Evolutionary conservation across 2,797 vertebrate species (phyloP), one percentile per base, ranked within the genome.

Genomic region (Pantherophis alleghaniensis): DNA sequence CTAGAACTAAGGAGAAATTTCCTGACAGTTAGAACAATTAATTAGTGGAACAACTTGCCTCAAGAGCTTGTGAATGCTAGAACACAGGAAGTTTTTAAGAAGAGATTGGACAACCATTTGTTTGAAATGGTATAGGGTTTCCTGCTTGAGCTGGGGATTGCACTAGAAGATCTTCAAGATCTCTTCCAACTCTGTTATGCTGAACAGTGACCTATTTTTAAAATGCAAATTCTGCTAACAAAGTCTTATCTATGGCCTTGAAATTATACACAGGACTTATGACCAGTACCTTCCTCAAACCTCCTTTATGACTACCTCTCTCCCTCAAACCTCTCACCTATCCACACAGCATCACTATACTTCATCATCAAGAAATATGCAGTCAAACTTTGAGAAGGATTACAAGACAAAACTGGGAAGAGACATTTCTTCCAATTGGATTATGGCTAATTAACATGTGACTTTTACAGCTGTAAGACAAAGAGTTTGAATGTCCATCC

Each of bases 331-430:
- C 42, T 79, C 42, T 91, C 91, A 59, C 14, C 7, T 20, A 56
- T 37, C 89, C 18, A 1, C 16, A 42, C 86, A 3, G 24, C 24
- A 66, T 2, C 66, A 7, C 56, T 56, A 1, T 20, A 13, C 32
- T 92, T 42, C 56, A 24, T 92, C 14, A 47, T 93, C 14, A 87
- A 92, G 83, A 55, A 91, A 91, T 90, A 93, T 56, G 51, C 69
- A 88, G n/a, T 89, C 90, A 37, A 86, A 47, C 16, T 26, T 2
- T 47, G 86, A 93, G 20, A 90, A 0, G 5, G 93, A 90, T 7
- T 93, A 55, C 59, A 96, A 95, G 90, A 0, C 14, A 89, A 93
- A 96, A 47, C 14, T 53, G 93, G 94, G 88, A 59, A 59, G 20
- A 42, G 69, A 37, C 12, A 87, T 20, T 90, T 4, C 16, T 89